These are phyloP conservation scores for Micromys minutus DNA, from an alignment of 2,113 vertebrate genomes.

Conservation along the genomic window DNA sequence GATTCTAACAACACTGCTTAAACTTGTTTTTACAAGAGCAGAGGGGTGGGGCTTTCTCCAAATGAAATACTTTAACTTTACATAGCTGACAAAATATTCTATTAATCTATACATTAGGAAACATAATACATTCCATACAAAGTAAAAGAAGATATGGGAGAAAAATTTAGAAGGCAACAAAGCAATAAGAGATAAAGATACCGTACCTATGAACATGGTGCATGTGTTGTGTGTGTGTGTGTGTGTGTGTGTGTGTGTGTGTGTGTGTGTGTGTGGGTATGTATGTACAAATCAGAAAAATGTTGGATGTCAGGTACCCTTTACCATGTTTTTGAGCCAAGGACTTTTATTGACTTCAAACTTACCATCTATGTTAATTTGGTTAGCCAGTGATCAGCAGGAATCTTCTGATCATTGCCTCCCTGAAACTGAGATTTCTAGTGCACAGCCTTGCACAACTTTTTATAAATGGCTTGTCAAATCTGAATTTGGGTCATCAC, in stretches of 20 bases:
- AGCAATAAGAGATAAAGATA: not conserved
- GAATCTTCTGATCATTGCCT: too few species aligned
- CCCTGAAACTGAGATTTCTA: not conserved
- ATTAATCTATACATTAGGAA: not conserved
- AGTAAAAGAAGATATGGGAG: too few species aligned
- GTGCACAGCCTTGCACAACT: not conserved
- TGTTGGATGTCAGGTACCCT: not conserved
- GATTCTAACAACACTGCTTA: not conserved
- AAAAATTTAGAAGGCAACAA: not conserved
- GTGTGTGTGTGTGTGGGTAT: not conserved
- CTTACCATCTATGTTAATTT: not conserved
- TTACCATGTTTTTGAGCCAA: not conserved
- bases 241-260: not conserved
- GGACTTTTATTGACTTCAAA: not conserved
- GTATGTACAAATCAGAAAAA: not conserved
- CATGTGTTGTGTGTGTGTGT: not conserved
- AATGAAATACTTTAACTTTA: not conserved
- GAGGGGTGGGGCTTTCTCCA: not conserved
- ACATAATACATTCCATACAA: not conserved
- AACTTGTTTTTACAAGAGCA: not conserved
- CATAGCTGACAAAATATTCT: not conserved
- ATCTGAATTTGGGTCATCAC: not conserved
- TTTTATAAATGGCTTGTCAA: not conserved
- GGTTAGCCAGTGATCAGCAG: too few species aligned
- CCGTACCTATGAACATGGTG: not conserved